Conservation (phyloP, 2,113 vertebrate species). For the Caracal caracal region DNA sequence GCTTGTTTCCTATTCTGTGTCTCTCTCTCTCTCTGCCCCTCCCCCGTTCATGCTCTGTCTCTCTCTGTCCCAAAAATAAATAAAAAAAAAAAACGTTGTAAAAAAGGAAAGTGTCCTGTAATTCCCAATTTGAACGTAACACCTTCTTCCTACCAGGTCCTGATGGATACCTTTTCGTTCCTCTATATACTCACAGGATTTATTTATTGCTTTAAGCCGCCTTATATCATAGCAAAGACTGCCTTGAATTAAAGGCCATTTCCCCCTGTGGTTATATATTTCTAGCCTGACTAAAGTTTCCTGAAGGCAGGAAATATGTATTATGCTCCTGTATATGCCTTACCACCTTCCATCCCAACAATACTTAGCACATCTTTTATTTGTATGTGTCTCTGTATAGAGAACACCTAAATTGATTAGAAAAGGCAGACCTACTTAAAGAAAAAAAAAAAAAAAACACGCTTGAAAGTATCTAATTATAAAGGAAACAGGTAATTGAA, state of each 20-base stretch:
- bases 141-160: not conserved
- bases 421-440: slow-evolving; percentile 1
- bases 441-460: not conserved
- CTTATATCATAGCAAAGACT: not conserved
- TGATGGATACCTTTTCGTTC: not conserved
- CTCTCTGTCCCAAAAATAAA: too few species aligned
- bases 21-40: too few species aligned
- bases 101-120: not conserved
- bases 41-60: too few species aligned
- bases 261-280: not conserved
- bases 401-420: not conserved
- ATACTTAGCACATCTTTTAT: not conserved
- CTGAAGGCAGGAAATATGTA: not conserved
- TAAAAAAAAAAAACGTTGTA: too few species aligned
- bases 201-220: slow-evolving; percentile 12
- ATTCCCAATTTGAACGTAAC: not conserved
- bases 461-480: not conserved
- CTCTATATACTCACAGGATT: not conserved
- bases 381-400: not conserved
- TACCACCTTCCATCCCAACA: not conserved
- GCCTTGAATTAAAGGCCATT: not conserved
- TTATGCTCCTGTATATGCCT: not conserved
- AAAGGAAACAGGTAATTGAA: not conserved
- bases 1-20: too few species aligned
- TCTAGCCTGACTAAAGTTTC: not conserved